Conservation (phyloP, 92 coral and sea anemone genomes). For the Umimayanthus chanpuru region DNA sequence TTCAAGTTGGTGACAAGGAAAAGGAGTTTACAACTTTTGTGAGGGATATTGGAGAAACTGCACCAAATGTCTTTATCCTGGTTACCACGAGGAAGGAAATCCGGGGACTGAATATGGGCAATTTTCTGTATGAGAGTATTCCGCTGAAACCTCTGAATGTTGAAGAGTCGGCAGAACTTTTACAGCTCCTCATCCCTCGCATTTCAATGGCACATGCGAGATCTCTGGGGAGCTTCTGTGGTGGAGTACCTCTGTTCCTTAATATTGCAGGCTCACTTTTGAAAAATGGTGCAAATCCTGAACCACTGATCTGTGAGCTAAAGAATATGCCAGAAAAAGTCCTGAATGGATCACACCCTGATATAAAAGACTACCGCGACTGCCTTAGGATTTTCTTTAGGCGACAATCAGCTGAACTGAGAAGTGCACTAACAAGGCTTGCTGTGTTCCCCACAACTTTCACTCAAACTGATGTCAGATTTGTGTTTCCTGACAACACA, state of each 20-base stretch:
- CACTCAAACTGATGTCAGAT: slow-evolving; percentile 53
- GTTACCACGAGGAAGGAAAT: slow-evolving; percentile 62
- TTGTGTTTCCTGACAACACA: slow-evolving; percentile 47
- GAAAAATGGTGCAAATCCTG: slow-evolving; percentile 18
- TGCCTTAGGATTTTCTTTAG: slow-evolving; percentile 60
- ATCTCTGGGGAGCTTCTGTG: slow-evolving; percentile 56
- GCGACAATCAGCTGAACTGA: slow-evolving; percentile 49
- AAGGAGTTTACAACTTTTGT: slow-evolving; percentile 51
- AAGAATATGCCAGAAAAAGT: slow-evolving; percentile 48
- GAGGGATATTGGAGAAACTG: slow-evolving; percentile 50
- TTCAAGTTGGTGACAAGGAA: slow-evolving; percentile 46
- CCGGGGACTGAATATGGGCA: not conserved
- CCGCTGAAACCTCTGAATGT: not conserved
- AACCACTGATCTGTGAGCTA: slow-evolving; percentile 49
- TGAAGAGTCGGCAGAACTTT: slow-evolving; percentile 18
- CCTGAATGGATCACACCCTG: slow-evolving; percentile 40
- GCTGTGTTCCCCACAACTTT: slow-evolving; percentile 74
- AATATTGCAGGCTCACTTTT: slow-evolving; percentile 57
- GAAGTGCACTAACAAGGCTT: slow-evolving; percentile 49
- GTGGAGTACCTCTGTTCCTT: slow-evolving; percentile 72
- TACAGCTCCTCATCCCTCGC: not conserved
- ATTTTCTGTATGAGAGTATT: slow-evolving; percentile 18
- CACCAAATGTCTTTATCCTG: slow-evolving; percentile 44
- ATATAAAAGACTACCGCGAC: slow-evolving; percentile 1
- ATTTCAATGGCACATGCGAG: slow-evolving; percentile 37